phyloP scores from a whole-genome alignment of 2,888 invertebrate genomes.

The Chironomus tentans region DNA sequence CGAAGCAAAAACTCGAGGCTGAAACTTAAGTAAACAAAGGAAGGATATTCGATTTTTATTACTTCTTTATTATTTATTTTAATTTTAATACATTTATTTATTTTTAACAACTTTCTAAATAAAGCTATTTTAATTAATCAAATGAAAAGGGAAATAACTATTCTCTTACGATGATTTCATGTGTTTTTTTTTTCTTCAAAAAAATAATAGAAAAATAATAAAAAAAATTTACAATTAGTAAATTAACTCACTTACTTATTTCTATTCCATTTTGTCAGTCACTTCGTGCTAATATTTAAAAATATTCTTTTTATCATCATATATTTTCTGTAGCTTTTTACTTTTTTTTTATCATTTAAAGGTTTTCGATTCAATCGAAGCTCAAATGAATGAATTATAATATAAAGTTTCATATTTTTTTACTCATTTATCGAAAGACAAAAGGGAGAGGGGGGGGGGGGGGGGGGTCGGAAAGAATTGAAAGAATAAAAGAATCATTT shows the following conservation, averaged over 20 bases:
- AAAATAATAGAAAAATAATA: neutral
- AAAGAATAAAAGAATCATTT: neutral
- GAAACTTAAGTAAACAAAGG: too few species aligned
- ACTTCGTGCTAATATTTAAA: constrained; percentile 18
- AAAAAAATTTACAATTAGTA: constrained; percentile 22
- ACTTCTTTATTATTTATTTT: neutral
- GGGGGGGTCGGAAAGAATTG: neutral
- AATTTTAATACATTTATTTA: constrained; percentile 23
- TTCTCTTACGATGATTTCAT: constrained; percentile 2
- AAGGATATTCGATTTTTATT: neutral
- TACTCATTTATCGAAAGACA: neutral
- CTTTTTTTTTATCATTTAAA: neutral
- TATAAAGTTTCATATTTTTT: neutral
- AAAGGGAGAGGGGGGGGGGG: neutral
- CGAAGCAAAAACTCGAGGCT: too few species aligned
- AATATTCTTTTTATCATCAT: constrained; percentile 3
- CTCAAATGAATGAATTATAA: neutral
- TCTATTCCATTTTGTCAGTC: constrained; percentile 8
- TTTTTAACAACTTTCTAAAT: constrained; percentile 24
- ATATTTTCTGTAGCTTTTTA: neutral
- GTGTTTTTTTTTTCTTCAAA: neutral
- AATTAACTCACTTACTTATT: constrained; percentile 18
- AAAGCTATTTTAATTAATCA: constrained; percentile 20
- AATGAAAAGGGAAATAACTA: constrained; percentile 1
- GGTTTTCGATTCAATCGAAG: constrained; percentile 13